phyloP scores from a whole-genome alignment of 92 coral and sea anemone species.

The Bergia sp. region DNA sequence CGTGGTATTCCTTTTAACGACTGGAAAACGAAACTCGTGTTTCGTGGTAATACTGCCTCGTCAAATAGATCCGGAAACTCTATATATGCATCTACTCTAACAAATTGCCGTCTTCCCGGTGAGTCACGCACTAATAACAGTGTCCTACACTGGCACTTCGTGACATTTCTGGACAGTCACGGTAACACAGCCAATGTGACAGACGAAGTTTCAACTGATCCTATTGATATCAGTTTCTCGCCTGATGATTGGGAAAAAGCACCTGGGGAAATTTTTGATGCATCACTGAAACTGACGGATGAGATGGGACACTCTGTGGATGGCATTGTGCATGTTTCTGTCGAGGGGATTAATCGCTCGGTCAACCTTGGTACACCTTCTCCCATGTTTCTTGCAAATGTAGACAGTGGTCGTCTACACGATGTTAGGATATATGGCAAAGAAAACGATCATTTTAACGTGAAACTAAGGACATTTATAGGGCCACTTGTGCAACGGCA shows the following conservation, averaged over 20 bases:
- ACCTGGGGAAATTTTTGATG: constrained; percentile 77
- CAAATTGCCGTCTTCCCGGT: constrained; percentile 67
- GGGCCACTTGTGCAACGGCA: constrained; percentile 47
- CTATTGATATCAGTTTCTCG: constrained; percentile 54
- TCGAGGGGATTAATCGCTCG: constrained; percentile 8
- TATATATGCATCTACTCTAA: constrained; percentile 78
- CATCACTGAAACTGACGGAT: constrained; percentile 65
- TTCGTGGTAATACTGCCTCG: constrained; percentile 69
- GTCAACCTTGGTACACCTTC: constrained; percentile 56
- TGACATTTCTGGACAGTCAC: constrained; percentile 52
- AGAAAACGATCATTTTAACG: constrained; percentile 44
- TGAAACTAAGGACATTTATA: constrained; percentile 60
- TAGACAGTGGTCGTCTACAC: constrained; percentile 29
- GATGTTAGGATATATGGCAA: constrained; percentile 57
- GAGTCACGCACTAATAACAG: constrained; percentile 68
- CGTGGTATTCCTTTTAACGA: constrained; percentile 24
- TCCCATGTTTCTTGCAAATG: constrained; percentile 62
- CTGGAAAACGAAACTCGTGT: constrained; percentile 69
- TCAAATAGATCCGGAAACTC: constrained; percentile 60
- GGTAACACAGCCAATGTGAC: constrained; percentile 45
- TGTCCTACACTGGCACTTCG: constrained; percentile 69
- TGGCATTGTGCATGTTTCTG: constrained; percentile 68
- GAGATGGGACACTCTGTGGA: constrained; percentile 64
- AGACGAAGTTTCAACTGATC: constrained; percentile 75
- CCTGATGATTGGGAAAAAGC: constrained; percentile 71